Percentiles rank a stretch among this genome's conserved stretches.
These are phyloP conservation scores for Platyrinchus mystaceus DNA, from an alignment of 2,797 vertebrate genomes.

Conservation along the genomic window DNA sequence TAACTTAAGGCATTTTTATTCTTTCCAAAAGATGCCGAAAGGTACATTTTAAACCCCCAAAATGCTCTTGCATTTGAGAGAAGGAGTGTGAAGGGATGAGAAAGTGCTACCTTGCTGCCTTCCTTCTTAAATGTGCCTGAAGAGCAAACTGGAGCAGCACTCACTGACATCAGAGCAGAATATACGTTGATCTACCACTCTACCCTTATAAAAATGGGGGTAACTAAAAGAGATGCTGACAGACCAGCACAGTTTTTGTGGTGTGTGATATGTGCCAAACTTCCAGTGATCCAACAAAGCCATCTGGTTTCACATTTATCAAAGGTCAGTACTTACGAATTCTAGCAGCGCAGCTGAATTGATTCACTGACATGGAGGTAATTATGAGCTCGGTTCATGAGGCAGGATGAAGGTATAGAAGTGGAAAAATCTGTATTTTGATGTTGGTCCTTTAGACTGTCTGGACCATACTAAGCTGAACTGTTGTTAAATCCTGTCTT, in stretches of 20 bases:
- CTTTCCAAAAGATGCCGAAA: neutral
- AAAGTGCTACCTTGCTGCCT: neutral
- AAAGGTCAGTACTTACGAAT: slow-evolving; percentile 51
- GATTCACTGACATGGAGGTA: slow-evolving; percentile 47
- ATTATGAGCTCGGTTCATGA: slow-evolving; percentile 37
- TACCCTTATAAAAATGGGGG: neutral
- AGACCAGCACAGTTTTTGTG: slow-evolving; percentile 15
- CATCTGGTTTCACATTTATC: slow-evolving; percentile 65
- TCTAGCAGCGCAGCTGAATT: slow-evolving; percentile 47
- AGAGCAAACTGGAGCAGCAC: neutral
- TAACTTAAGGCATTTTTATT: neutral
- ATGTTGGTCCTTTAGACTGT: neutral
- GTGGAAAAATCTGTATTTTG: slow-evolving; percentile 13
- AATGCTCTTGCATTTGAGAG: neutral
- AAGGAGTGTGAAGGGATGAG: neutral
- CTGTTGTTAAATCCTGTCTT: neutral
- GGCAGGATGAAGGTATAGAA: slow-evolving; percentile 3
- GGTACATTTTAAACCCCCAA: neutral
- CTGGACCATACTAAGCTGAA: neutral
- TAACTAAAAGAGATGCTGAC: neutral
- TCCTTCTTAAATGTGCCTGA: neutral
- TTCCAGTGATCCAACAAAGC: slow-evolving; percentile 47
- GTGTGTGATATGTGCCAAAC: slow-evolving; percentile 26
- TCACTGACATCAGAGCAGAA: neutral
- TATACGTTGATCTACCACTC: slow-evolving; percentile 13